Percentiles rank a stretch among this genome's conserved stretches.
These are phyloP conservation scores for Epirrhoe alternata DNA, from an alignment of 2,888 invertebrate genomes.

Conservation along the genomic window DNA sequence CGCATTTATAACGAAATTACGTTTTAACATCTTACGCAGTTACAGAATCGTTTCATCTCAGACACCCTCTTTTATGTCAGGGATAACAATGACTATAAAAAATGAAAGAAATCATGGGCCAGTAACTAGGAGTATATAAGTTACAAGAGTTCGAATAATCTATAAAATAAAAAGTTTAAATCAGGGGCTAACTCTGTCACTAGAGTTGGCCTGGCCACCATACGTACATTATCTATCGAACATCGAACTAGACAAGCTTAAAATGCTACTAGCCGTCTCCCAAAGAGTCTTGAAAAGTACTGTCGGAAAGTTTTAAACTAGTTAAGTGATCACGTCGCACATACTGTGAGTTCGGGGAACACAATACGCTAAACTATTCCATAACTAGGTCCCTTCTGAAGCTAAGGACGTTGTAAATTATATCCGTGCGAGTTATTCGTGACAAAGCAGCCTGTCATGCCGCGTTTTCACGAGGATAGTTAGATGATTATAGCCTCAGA, in stretches of 20 bases:
- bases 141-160: too few relatives aligned
- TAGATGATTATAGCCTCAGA: not conserved
- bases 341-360: not conserved
- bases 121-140: too few relatives aligned
- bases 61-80: not conserved
- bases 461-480: conserved; percentile 13
- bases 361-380: conserved; percentile 31
- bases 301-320: not conserved
- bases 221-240: not conserved
- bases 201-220: too few relatives aligned
- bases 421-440: conserved; percentile 16
- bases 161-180: too few relatives aligned
- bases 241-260: not conserved
- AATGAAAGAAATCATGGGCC: too few relatives aligned
- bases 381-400: conserved; percentile 11
- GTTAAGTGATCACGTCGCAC: not conserved
- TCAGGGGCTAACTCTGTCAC: too few relatives aligned
- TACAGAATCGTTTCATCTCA: not conserved
- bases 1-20: not conserved
- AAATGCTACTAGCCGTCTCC: not conserved
- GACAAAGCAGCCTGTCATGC: conserved; percentile 7
- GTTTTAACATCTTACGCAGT: not conserved
- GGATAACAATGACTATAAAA: not conserved
- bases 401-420: conserved; percentile 33
- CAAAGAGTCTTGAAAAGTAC: not conserved